Evolutionary conservation across 2,888 invertebrate species (phyloP).

Genomic region (Tipula helvola): DNA sequence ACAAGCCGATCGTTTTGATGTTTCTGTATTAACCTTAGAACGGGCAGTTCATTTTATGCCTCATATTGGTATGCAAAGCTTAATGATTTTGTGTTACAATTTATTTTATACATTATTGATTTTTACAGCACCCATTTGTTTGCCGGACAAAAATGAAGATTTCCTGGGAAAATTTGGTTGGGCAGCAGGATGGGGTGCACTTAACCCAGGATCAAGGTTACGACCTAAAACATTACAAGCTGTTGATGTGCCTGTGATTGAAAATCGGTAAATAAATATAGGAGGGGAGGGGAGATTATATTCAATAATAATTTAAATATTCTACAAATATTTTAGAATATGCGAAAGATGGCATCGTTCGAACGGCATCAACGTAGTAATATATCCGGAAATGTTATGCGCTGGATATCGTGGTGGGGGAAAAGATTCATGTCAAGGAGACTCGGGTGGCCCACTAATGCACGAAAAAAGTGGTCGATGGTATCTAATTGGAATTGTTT

Average conservation of each 20-base stretch:
- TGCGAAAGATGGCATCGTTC: constrained; percentile 53
- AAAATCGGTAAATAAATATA: constrained; percentile 45
- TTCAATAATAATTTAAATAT: neutral
- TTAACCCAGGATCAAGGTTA: constrained; percentile 69
- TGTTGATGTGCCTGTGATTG: constrained; percentile 86
- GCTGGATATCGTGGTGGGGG: constrained; percentile 85
- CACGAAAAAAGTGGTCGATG: constrained; percentile 74
- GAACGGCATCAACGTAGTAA: constrained; percentile 51
- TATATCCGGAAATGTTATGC: constrained; percentile 92
- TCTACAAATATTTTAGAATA: constrained; percentile 27
- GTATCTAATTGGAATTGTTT: constrained; percentile 79
- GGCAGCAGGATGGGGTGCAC: constrained; percentile 89
- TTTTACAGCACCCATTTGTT: constrained; percentile 66
- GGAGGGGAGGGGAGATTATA: no score
- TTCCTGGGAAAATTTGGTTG: constrained; percentile 85
- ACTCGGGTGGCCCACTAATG: constrained; percentile 75
- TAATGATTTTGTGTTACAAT: neutral
- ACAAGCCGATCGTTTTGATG: constrained; percentile 82
- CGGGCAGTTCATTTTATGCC: constrained; percentile 83
- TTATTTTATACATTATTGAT: neutral
- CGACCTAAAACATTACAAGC: constrained; percentile 83
- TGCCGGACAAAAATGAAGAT: constrained; percentile 80
- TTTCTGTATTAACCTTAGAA: constrained; percentile 77
- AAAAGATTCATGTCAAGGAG: constrained; percentile 48
- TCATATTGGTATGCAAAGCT: constrained; percentile 48